Conservation (phyloP, 2,888 invertebrate genomes). For the Oscheius sp. region DNA sequence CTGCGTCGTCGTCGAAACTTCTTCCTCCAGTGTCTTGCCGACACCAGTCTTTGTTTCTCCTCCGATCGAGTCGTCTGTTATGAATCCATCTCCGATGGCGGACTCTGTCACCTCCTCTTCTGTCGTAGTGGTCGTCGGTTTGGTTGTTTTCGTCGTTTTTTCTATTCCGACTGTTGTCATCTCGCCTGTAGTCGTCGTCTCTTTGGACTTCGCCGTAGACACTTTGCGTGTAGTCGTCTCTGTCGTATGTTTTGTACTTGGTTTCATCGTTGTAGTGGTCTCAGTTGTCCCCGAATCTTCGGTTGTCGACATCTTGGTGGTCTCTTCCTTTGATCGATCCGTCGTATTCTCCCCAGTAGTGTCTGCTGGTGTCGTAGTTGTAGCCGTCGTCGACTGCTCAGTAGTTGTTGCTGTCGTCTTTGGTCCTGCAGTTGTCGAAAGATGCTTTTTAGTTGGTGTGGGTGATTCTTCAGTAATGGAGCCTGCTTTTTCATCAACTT, state of each 20-base stretch:
- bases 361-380: no score
- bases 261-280: not conserved
- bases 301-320: not conserved
- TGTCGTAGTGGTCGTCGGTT: not conserved
- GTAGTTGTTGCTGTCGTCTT: not conserved
- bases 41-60: not conserved
- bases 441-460: not conserved
- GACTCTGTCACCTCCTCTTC: not conserved
- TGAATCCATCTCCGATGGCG: not conserved
- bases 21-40: not conserved
- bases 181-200: not conserved
- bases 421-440: not conserved
- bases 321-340: not conserved
- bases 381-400: not conserved
- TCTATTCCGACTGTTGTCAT: not conserved
- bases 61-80: not conserved
- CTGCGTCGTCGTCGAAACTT: not conserved
- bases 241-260: not conserved
- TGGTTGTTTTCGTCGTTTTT: not conserved
- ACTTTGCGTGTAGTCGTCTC: not conserved
- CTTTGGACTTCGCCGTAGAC: not conserved
- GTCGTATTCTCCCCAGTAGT: no score
- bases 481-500: not conserved
- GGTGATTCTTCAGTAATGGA: not conserved
- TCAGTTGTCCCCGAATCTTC: not conserved